A percentile compares a stretch with the other conserved stretches of the same genome.
Conservation (phyloP, 2,888 invertebrate species). For the Petrophora chlorosata region DNA sequence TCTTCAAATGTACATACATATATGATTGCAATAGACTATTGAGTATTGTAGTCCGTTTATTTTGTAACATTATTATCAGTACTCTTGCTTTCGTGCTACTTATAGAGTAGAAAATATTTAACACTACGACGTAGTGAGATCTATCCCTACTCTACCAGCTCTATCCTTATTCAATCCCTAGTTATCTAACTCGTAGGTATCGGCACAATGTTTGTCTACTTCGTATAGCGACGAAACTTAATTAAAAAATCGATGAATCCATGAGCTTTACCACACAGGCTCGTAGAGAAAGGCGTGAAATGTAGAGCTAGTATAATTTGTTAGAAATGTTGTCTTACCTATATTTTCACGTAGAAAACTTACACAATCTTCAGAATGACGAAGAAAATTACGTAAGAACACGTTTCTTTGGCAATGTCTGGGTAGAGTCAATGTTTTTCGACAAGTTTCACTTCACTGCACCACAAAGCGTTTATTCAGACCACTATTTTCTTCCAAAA, state of each 20-base stretch:
- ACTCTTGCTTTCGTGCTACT: too few relatives aligned
- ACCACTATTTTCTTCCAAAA: conserved; percentile 19
- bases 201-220: conserved; percentile 2
- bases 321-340: conserved; percentile 25
- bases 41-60: too few relatives aligned
- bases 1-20: too few relatives aligned
- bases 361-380: conserved; percentile 42
- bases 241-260: conserved; percentile 28
- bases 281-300: background rate
- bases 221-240: conserved; percentile 5
- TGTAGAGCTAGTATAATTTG: background rate
- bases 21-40: too few relatives aligned
- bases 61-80: too few relatives aligned
- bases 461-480: conserved; percentile 26
- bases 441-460: conserved; percentile 40
- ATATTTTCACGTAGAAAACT: conserved; percentile 36
- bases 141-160: background rate
- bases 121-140: background rate
- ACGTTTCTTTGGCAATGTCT: conserved; percentile 31
- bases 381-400: conserved; percentile 55
- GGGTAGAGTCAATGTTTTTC: conserved; percentile 28
- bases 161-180: background rate
- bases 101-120: too few relatives aligned
- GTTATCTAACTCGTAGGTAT: conserved; percentile 2
- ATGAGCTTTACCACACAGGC: background rate